Conservation (phyloP, 2,113 vertebrate species). For the Mionectes macconnelli region DNA sequence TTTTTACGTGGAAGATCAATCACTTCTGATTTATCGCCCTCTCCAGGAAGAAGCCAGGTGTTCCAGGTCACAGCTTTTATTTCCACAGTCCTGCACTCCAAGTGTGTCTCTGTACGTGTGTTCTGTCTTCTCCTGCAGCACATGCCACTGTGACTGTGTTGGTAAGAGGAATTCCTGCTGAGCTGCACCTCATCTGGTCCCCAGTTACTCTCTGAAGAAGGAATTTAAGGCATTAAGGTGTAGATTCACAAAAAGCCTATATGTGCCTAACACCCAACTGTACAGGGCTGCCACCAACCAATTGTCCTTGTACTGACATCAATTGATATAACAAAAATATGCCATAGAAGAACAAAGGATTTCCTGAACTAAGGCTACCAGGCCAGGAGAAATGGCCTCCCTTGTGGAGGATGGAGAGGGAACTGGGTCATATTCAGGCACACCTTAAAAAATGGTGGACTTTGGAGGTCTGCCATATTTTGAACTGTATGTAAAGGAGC, state of each 20-base stretch:
- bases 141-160: fast-evolving
- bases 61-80: not conserved
- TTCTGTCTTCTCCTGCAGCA: not conserved
- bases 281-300: not conserved
- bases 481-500: not conserved
- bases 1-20: not conserved
- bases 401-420: not conserved
- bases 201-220: not conserved
- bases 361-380: not conserved
- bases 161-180: not conserved
- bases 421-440: not conserved
- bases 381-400: not conserved
- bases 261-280: not conserved
- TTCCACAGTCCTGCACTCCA: not conserved
- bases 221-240: not conserved
- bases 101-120: not conserved
- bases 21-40: not conserved
- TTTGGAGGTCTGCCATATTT: not conserved
- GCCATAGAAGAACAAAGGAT: not conserved
- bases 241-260: not conserved
- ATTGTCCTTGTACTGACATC: not conserved
- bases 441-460: not conserved
- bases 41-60: not conserved
- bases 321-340: not conserved
- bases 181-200: not conserved